Evolutionary conservation across 2,797 vertebrate species (phyloP), one percentile per base, ranked within the genome.

Genomic region (Pseudochirops cupreus): DNA sequence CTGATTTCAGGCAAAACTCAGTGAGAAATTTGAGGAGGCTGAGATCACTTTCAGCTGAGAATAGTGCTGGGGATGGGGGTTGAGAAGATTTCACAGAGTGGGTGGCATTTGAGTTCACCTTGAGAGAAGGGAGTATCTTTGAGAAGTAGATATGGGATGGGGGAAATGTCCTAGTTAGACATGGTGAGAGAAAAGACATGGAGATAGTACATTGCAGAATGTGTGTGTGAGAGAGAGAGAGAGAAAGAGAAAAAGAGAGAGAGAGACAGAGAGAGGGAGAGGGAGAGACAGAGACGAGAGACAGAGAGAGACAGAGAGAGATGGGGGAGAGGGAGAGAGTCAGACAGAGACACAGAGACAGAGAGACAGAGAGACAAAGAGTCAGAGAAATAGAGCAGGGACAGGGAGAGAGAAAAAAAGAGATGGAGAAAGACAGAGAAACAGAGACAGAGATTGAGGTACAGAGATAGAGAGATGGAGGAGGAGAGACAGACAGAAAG

Each of bases 41-140:
- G 67, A 82, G 67, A 82, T 82, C 67, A 82, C 67, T 82, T 82
- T 82, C n/a, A 82, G n/a, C 67, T 82, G 67, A 82, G n/a, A 82
- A 82, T 46, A 82, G 18, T 46, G 67, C 67, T 46, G 67, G 67
- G 59, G 67, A 39, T 82, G 67, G 39, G 67, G 21, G n/a, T 24
- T 82, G 67, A 82, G 67, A 74, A 74, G 18, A 82, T 82, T 39
- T 82, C 39, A 82, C 7, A 18, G 67, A 82, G 67, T 82, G 67
- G 67, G 67, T 46, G 67, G 67, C n/a, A 46, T n/a, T 82, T 82
- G 67, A 74, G 62, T 18, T 74, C n/a, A 74, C 33, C 62, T 74
- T 74, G 62, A n/a, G 31, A 67, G 62, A 82, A 82, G n/a, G n/a
- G 39, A 82, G 6, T 46, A 82, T 82, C 67, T 74, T 74, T 82